phyloP scores from a whole-genome alignment of 2,797 vertebrate species.

The Mus spretus region DNA sequence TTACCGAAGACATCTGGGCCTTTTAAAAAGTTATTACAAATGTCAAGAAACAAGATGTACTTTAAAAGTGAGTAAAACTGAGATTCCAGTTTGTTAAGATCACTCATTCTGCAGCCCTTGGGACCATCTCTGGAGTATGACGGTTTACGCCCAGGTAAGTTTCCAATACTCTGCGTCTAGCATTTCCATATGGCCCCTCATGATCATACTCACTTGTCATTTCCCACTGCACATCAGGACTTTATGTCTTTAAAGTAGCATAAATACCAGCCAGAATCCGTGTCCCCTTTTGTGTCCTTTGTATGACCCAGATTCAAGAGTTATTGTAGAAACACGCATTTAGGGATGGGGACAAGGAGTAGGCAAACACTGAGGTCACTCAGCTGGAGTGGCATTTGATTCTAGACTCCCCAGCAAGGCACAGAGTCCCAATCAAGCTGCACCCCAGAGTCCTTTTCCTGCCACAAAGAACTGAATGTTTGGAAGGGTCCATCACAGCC shows the following conservation, averaged over 20 bases:
- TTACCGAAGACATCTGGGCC: conserved; percentile 71
- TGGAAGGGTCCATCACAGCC: background rate
- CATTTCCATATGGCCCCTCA: conserved; percentile 66
- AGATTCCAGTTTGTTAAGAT: conserved; percentile 72
- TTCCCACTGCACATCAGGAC: too few relatives aligned
- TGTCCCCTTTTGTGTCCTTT: background rate
- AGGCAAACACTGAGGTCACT: background rate
- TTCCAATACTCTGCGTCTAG: conserved; percentile 58
- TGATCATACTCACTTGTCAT: background rate
- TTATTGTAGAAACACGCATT: background rate
- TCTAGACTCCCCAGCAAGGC: background rate
- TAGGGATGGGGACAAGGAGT: background rate
- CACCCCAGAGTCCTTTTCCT: background rate
- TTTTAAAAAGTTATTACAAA: conserved; percentile 71
- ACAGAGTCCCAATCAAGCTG: background rate
- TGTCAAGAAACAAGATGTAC: conserved; percentile 64
- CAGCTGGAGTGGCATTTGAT: background rate
- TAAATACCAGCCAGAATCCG: conserved; percentile 17
- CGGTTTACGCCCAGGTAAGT: conserved; percentile 71
- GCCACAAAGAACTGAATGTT: background rate
- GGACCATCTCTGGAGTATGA: conserved; percentile 63
- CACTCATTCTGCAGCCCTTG: conserved; percentile 67
- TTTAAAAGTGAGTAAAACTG: conserved; percentile 63
- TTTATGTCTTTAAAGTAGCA: conserved; percentile 8
- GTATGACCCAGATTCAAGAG: background rate